A percentile compares a stretch with the other conserved stretches of the same genome.
phyloP scores from a whole-genome alignment of 2,113 vertebrate species.

The Zosterops lateralis region DNA sequence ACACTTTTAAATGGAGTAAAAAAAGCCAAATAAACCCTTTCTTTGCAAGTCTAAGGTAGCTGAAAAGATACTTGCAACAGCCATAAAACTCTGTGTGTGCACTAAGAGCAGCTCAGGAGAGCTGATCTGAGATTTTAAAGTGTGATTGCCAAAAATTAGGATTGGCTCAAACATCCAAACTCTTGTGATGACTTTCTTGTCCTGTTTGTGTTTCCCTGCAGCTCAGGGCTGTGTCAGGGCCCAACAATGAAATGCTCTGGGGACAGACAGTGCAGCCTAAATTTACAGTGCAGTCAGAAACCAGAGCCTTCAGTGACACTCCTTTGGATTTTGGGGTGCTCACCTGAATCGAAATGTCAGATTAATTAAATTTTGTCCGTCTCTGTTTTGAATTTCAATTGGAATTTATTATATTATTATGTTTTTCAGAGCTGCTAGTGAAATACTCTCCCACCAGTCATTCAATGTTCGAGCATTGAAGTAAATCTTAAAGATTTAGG shows the following conservation, averaged over 20 bases:
- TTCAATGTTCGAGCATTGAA: background rate
- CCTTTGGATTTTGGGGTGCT: background rate
- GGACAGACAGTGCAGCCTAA: background rate
- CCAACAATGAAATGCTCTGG: background rate
- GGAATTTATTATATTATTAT: background rate
- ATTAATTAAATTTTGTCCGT: background rate
- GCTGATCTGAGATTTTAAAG: accelerated
- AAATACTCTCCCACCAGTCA: background rate
- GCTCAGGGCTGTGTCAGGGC: background rate
- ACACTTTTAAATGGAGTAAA: background rate
- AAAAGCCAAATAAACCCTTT: background rate
- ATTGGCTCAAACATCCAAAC: background rate
- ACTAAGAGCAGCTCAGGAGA: background rate
- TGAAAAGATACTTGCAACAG: background rate
- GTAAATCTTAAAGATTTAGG: background rate
- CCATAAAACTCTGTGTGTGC: background rate
- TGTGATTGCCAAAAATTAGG: background rate
- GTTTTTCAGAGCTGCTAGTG: background rate
- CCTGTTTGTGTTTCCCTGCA: background rate
- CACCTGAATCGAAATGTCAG: background rate
- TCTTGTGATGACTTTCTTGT: background rate
- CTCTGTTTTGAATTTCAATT: background rate
- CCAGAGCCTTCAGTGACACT: background rate
- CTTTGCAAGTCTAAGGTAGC: background rate
- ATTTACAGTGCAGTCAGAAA: background rate